Base-by-base conservation (phyloP, 2,113 vertebrate genomes). In the Caloenas nicobarica region DNA sequence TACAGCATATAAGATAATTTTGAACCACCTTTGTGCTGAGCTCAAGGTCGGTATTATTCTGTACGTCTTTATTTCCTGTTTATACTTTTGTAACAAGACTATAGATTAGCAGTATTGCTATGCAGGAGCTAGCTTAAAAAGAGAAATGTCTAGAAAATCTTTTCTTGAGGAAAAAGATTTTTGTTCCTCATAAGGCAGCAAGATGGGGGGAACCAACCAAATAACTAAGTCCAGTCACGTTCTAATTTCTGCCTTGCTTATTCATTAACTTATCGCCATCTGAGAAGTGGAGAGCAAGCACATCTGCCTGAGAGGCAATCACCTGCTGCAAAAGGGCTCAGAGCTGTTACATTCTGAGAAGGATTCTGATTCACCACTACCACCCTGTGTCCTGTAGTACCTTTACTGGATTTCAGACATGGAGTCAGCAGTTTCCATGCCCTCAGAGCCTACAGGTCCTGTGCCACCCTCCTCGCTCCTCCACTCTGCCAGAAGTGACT, bases 281-380 rank as follows among this genome's bases (percentile, higher is more conserved):
- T 48, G 78, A 96, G 79, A 96, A 97, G 62, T 66, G 96, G 56
- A 96, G 78, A 46, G 87, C 95, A 36, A 93, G 92, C n/a, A 97
- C 38, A 2, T 96, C 97, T 87, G 95, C 74, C 85, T 97, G 95
- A 17, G 96, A 97, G 70, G 97, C 97, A 8, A 79, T 93, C 25
- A 96, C 72, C 95, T 95, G 92, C 40, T 97, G 97, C 46, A 97
- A 90, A 23, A 97, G 88, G 2, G 96, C 96, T 92, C 95, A 93
- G 38, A 97, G 96, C 42, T 95, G 92, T 95, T 88, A 53, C 21
- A 1, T 92, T 96, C n/a, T 96, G 93, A 4, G 81, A 74, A 25
- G 91, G 64, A 73, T 89, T 97, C 26, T 96, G 94, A 57, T 96
- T 96, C 81, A 93, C 89, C 40, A 81, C 93, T 5, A 97, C 85